These are phyloP conservation scores for Listronotus bonariensis DNA, from an alignment of 1,140 invertebrate genomes.

Conservation along the genomic window DNA sequence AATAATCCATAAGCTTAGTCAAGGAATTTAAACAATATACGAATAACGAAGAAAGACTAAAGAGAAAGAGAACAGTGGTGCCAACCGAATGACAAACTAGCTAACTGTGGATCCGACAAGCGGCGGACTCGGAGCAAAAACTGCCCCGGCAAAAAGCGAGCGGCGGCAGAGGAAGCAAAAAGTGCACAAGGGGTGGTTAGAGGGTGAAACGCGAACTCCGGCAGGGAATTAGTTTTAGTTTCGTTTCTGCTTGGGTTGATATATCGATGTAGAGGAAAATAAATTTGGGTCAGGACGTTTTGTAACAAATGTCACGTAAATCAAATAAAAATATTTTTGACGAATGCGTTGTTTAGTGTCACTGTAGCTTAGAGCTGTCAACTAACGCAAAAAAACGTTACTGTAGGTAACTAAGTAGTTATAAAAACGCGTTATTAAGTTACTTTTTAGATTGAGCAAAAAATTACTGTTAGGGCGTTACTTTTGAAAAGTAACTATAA, in stretches of 20 bases:
- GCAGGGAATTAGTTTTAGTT: slow-evolving; percentile 43
- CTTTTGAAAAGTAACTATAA: no score
- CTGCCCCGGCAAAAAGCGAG: slow-evolving; percentile 32
- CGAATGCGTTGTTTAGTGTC: no score
- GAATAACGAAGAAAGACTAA: slow-evolving; percentile 35
- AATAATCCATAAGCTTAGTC: not conserved
- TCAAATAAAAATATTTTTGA: no score
- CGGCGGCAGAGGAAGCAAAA: slow-evolving; percentile 41
- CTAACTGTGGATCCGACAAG: slow-evolving; percentile 55
- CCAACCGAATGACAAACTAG: slow-evolving; percentile 55
- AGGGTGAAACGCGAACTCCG: slow-evolving; percentile 31
- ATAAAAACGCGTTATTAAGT: no score
- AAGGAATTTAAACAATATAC: not conserved
- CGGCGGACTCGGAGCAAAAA: slow-evolving; percentile 45
- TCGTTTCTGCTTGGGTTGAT: slow-evolving; percentile 23
- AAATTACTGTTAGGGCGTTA: no score
- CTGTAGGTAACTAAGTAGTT: no score
- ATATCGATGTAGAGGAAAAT: slow-evolving; percentile 22
- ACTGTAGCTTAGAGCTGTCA: no score
- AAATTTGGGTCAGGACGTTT: slow-evolving; percentile 23
- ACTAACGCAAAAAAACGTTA: no score
- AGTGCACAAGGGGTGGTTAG: slow-evolving; percentile 41
- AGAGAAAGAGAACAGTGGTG: slow-evolving; percentile 44
- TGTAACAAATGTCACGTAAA: no score
- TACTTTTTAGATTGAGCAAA: no score